Percentiles rank a stretch among this genome's conserved stretches.
These are phyloP conservation scores for Sycobia sp. DNA, from an alignment of 1,140 invertebrate species.

Conservation along the genomic window DNA sequence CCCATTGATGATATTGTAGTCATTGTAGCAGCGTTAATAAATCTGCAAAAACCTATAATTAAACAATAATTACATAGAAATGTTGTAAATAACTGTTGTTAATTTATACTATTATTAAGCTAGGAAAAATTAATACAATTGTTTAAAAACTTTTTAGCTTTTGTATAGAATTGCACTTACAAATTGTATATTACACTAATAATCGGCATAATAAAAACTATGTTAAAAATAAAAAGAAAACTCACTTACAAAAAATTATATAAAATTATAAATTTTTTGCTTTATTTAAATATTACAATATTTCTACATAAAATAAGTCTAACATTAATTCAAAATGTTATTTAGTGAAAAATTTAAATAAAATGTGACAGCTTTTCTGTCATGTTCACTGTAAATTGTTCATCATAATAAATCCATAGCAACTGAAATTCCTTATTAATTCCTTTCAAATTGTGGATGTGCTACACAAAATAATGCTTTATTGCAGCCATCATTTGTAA, in stretches of 20 bases:
- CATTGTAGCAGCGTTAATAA: slow-evolving; percentile 39
- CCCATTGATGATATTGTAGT: slow-evolving; percentile 37
- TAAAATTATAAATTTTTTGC: background rate
- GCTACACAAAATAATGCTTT: slow-evolving; percentile 42
- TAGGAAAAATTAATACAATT: background rate
- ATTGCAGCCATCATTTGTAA: slow-evolving; percentile 46
- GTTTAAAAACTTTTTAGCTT: background rate
- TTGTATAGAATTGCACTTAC: background rate
- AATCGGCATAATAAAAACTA: background rate
- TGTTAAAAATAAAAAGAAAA: background rate
- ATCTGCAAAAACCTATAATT: slow-evolving; percentile 38
- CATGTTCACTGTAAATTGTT: too few species aligned
- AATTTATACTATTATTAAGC: background rate
- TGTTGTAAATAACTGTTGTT: background rate
- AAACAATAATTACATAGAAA: too few species aligned
- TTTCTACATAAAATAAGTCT: background rate
- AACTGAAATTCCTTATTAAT: slow-evolving; percentile 24
- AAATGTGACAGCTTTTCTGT: too few species aligned
- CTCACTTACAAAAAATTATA: background rate
- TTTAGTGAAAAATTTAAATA: too few species aligned
- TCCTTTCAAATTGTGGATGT: slow-evolving; percentile 38
- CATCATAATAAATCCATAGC: too few species aligned
- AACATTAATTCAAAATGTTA: too few species aligned
- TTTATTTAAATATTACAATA: too few species aligned
- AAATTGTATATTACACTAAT: background rate